Base-by-base conservation (phyloP, 2,888 invertebrate species). In the Chymomyza amoena region DNA sequence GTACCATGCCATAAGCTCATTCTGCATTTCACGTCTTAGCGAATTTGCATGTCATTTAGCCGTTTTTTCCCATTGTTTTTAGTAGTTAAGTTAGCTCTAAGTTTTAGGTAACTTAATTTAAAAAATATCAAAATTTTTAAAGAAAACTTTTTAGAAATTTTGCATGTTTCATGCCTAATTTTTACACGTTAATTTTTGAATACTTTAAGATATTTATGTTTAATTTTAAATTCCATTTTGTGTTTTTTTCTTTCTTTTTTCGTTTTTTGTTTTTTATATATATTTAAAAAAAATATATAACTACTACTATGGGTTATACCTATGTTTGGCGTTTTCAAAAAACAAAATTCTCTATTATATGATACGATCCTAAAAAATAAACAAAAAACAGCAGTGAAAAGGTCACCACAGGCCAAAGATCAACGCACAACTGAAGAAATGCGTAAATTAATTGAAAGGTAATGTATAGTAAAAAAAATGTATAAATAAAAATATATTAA, bases 401-500 rank as follows among this genome's bases (percentile, higher is more conserved):
- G 94, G 93, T 94, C 94, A 92, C 94, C 94, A 92, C 93, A 93
- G 92, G 93, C 93, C 94, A 97, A 97, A 96, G 97, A 97, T 95
- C 96, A 96, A 94, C 95, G 96, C 95, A 95, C 96, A 93, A 96
- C 96, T 93, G 97, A 97, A 94, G 97, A 97, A 95, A 97, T 97
- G 96, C 96, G 97, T 94, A 97, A 97, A 95, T 96, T 97, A 94
- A 96, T 97, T 94, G 97, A 97, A 95, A 97, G 97, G 97, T 97
- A 95, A 96, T 95, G 96, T 92, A 87, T 80, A 59, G 61, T 79
- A 87, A 86, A 92, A 93, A 80, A 93, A 96, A 96, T 96, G n/a
- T 18, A 63, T 13, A 61, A 15, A 71, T 16, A 18, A 57, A 45
- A 63, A 63, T 71, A 25, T 25, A 25, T 25, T 45, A 32, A 32